Evolutionary conservation across 1,140 invertebrate species (phyloP), one percentile per base, ranked within the genome.

Genomic region (Drosophila aff.): DNA sequence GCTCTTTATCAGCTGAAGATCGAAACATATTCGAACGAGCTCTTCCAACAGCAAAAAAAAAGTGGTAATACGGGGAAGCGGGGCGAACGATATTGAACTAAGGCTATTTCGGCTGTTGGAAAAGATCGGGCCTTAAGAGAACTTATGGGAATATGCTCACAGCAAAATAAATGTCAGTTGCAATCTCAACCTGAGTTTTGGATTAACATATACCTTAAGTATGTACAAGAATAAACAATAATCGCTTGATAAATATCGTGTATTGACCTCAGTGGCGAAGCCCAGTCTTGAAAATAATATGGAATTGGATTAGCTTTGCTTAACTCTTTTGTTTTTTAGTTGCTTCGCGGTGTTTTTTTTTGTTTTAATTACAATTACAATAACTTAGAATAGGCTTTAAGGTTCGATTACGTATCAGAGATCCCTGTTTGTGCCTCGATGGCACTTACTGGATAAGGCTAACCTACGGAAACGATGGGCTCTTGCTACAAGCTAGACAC

Each of bases 101-200:
- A 31, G 21, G 31, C 23, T 36, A 44, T 71, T 68, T 71, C n/a
- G 18, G 13, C 49, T 50, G 53, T 50, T 21, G 66, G 53, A 60
- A 59, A 38, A 47, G 36, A 40, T 38, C 43, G 38, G 67, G 69
- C 66, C 33, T 31, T 53, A 53, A 52, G 72, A 53, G 31, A 76
- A 67, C 63, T 61, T 68, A 76, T 65, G 50, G 60, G 61, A 86
- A 82, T 82, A 87, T 82, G 71, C 71, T 87, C 80, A 86, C 80
- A 86, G 84, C 67, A 52, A 82, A 87, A 59, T 66, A 76, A 80
- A 89, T 87, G 79, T 73, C 68, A 89, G 73, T 83, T 83, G 83
- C 84, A 87, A 81, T 87, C 83, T 87, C 81, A 87, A 87, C 83
- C 83, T 87, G 83, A 87, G 84, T 78, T 62, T 80, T 79, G 44